A percentile compares a stretch with the other conserved stretches of the same genome.
Evolutionary conservation across 2,888 invertebrate species (phyloP).

Genomic region (Oligia latruncula): DNA sequence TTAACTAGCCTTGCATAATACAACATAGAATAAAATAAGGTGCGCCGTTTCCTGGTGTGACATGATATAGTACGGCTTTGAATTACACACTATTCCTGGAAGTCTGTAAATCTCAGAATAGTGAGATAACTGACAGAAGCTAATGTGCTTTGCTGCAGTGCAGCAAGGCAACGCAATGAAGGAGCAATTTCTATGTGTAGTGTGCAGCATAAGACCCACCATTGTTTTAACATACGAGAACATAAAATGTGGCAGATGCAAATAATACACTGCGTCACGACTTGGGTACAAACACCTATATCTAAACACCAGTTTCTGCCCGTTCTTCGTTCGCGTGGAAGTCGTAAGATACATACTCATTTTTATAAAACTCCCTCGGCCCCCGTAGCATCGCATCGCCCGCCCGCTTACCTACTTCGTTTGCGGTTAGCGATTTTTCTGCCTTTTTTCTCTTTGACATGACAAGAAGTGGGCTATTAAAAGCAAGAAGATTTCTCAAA

Average conservation of each 20-base stretch:
- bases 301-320: too few relatives aligned
- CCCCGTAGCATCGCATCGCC: too few relatives aligned
- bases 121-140: conserved; percentile 51
- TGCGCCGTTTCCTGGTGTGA: conserved; percentile 58
- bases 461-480: too few relatives aligned
- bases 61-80: conserved; percentile 64
- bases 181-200: conserved; percentile 15
- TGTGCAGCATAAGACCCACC: neutral
- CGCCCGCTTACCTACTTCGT: too few relatives aligned
- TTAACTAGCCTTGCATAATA: conserved; percentile 20
- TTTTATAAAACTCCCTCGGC: too few relatives aligned
- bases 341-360: too few relatives aligned
- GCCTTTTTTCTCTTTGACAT: too few relatives aligned
- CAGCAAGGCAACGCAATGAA: neutral
- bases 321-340: too few relatives aligned
- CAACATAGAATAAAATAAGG: conserved; percentile 55
- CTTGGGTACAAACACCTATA: too few relatives aligned
- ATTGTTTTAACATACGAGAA: conserved; percentile 15
- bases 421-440: too few relatives aligned
- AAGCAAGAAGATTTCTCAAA: too few relatives aligned
- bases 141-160: conserved; percentile 50
- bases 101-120: conserved; percentile 59
- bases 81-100: conserved; percentile 66
- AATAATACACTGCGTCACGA: conserved; percentile 13
- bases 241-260: conserved; percentile 23